phyloP scores from a whole-genome alignment of 2,888 invertebrate genomes.

The Diaphora mendica region DNA sequence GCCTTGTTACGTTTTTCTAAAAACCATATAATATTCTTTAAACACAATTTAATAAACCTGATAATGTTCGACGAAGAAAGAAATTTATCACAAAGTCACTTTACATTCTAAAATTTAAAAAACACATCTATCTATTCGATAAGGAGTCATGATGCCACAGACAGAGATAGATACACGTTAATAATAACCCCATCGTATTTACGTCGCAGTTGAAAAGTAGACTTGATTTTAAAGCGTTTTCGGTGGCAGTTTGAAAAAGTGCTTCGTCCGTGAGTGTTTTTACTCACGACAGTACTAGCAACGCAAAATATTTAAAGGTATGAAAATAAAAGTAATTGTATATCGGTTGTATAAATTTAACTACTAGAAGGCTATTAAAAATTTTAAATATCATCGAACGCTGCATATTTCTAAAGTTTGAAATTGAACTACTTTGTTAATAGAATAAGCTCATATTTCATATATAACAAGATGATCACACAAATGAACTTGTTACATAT shows the following conservation, averaged over 20 bases:
- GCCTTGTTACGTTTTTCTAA: no score
- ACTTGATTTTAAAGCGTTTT: constrained; percentile 1
- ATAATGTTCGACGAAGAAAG: neutral
- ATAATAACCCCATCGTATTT: neutral
- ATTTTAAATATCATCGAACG: neutral
- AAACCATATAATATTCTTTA: no score
- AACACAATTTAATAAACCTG: no score
- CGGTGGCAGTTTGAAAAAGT: neutral
- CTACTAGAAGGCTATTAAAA: neutral
- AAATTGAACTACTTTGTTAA: neutral
- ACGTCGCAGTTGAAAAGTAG: neutral
- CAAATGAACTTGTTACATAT: constrained; percentile 54
- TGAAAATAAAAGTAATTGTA: neutral
- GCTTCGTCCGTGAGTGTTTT: neutral
- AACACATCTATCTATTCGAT: neutral
- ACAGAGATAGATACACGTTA: neutral
- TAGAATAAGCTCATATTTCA: constrained; percentile 1
- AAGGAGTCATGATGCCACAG: neutral
- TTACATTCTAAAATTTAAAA: neutral
- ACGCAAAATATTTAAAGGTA: neutral
- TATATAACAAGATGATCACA: constrained; percentile 27
- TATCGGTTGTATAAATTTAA: neutral
- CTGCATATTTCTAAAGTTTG: neutral
- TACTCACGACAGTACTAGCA: neutral
- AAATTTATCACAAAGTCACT: neutral